These are phyloP conservation scores for Squalus acanthias DNA, from an alignment of 2,797 vertebrate species.

Conservation along the genomic window DNA sequence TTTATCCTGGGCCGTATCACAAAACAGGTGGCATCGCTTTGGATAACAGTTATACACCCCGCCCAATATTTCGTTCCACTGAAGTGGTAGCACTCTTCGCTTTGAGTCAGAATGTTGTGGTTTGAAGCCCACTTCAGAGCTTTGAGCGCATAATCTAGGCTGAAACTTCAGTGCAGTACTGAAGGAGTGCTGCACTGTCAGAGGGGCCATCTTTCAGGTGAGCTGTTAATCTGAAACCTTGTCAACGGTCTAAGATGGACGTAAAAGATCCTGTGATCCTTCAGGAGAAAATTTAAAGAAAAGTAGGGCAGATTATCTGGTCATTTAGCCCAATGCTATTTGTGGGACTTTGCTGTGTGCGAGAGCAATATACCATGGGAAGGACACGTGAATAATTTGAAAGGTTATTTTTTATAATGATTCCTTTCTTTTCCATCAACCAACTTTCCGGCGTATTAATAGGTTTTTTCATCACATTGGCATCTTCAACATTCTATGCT, in stretches of 20 bases:
- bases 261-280: not conserved
- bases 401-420: not conserved
- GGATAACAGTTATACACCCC: not conserved
- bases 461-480: not conserved
- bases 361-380: not conserved
- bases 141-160: too few species aligned
- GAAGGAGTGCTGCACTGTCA: too few species aligned
- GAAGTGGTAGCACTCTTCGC: too few species aligned
- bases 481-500: not conserved
- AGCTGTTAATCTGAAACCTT: not conserved
- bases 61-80: too few species aligned
- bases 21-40: too few species aligned
- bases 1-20: too few species aligned
- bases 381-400: not conserved
- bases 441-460: not conserved
- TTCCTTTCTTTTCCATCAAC: not conserved
- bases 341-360: not conserved
- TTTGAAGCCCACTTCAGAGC: too few species aligned
- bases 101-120: too few species aligned
- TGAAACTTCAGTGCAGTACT: too few species aligned
- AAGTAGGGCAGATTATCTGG: not conserved
- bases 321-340: not conserved
- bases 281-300: too few species aligned
- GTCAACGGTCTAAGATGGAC: not conserved
- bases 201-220: not conserved